A percentile compares a stretch with the other conserved stretches of the same genome.
Conservation (phyloP, 2,797 vertebrate species). For the Tragelaphus oryx region DNA sequence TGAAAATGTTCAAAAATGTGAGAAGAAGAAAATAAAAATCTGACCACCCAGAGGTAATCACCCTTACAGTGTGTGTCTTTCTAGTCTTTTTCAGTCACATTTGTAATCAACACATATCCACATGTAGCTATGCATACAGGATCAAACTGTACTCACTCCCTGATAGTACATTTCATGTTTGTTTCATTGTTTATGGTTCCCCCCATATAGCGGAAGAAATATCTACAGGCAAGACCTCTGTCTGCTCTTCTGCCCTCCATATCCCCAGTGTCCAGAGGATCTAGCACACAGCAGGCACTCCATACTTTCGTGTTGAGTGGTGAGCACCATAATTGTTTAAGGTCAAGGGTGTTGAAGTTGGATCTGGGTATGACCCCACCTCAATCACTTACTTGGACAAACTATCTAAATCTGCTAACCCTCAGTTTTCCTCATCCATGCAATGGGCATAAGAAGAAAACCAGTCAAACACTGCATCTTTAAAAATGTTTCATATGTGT, state of each 20-base stretch:
- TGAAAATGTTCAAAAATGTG: neutral
- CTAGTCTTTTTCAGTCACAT: neutral
- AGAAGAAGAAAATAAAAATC: conserved; percentile 29
- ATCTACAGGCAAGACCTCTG: neutral
- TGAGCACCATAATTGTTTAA: neutral
- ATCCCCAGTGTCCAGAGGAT: neutral
- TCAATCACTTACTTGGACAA: neutral
- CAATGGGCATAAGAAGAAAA: neutral
- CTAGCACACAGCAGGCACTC: neutral
- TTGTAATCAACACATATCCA: neutral
- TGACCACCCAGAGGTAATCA: neutral
- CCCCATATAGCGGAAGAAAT: neutral
- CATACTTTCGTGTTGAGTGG: neutral
- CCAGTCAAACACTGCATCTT: neutral
- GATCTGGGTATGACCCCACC: neutral
- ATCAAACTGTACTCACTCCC: neutral
- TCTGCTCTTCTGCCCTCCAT: neutral
- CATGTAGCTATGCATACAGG: neutral
- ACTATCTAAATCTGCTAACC: neutral
- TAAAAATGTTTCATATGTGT: neutral
- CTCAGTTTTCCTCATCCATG: neutral
- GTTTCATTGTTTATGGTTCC: neutral
- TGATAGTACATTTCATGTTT: neutral
- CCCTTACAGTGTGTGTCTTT: neutral
- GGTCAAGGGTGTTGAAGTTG: neutral